A percentile compares a stretch with the other conserved stretches of the same genome.
Evolutionary conservation across 2,797 vertebrate species (phyloP).

Genomic region (Sebastes flavidus): DNA sequence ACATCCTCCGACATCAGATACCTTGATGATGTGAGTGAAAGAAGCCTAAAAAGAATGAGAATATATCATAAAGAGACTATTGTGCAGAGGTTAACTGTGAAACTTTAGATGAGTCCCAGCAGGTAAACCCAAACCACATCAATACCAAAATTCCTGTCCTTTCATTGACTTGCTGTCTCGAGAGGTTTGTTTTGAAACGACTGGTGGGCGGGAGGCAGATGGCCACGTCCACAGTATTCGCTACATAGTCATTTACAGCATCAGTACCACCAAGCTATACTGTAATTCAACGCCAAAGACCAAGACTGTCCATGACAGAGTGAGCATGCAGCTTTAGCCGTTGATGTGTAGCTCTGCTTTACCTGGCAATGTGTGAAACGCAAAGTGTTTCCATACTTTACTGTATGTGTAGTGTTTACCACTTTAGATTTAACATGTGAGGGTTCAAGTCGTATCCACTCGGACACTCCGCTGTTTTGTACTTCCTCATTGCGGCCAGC

Average conservation of each 20-base stretch:
- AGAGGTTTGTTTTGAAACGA: conserved; percentile 26
- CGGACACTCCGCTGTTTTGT: background rate
- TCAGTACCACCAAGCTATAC: background rate
- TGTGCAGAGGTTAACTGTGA: conserved; percentile 11
- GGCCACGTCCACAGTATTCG: conserved; percentile 5
- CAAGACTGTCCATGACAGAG: background rate
- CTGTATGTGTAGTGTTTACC: background rate
- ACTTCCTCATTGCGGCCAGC: background rate
- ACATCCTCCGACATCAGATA: conserved; percentile 15
- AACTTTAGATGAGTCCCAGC: conserved; percentile 8
- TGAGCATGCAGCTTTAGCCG: background rate
- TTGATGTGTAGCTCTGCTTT: background rate
- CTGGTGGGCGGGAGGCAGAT: conserved; percentile 21
- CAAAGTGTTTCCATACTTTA: background rate
- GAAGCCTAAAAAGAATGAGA: background rate
- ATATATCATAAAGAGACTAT: background rate
- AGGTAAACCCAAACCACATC: conserved; percentile 19
- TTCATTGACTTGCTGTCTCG: conserved; percentile 23
- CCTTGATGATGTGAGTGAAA: conserved; percentile 14
- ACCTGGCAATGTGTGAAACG: background rate
- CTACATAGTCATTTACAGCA: conserved; percentile 1
- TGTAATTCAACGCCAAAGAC: conserved; percentile 10
- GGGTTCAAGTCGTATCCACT: background rate
- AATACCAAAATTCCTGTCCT: conserved; percentile 8
- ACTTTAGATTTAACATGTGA: background rate